Conservation (phyloP, 2,113 vertebrate species). For the Eolophus roseicapilla region DNA sequence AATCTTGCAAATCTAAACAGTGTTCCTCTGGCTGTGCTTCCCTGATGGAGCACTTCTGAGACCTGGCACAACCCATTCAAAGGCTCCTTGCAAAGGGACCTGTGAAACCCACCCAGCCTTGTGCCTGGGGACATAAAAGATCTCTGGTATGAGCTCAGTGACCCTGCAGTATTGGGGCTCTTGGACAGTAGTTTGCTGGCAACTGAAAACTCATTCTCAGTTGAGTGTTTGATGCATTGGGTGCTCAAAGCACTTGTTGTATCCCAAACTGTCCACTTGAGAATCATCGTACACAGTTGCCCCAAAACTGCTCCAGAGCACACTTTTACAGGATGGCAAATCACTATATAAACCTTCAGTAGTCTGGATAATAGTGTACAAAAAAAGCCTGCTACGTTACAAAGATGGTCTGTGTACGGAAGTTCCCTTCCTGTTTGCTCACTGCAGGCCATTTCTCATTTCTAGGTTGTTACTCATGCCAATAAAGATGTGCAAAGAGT, state of each 20-base stretch:
- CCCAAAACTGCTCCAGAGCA: background rate
- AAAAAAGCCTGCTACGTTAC: too few relatives aligned
- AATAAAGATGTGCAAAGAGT: background rate
- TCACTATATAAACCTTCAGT: background rate
- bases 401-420: too few relatives aligned
- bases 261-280: background rate
- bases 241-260: background rate
- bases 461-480: background rate
- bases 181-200: background rate
- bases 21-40: background rate
- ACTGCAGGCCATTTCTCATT: fast-evolving
- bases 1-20: background rate
- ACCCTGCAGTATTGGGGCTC: background rate
- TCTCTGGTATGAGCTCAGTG: background rate
- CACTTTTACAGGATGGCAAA: background rate
- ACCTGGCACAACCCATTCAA: background rate
- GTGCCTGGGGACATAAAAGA: too few relatives aligned
- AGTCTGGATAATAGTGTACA: background rate
- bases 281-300: background rate
- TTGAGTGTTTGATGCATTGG: background rate
- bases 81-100: background rate
- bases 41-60: background rate
- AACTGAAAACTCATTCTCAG: background rate
- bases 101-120: background rate
- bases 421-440: background rate